Evolutionary conservation across 2,113 vertebrate genomes (phyloP).

Genomic region (Nothobranchius furzeri): DNA sequence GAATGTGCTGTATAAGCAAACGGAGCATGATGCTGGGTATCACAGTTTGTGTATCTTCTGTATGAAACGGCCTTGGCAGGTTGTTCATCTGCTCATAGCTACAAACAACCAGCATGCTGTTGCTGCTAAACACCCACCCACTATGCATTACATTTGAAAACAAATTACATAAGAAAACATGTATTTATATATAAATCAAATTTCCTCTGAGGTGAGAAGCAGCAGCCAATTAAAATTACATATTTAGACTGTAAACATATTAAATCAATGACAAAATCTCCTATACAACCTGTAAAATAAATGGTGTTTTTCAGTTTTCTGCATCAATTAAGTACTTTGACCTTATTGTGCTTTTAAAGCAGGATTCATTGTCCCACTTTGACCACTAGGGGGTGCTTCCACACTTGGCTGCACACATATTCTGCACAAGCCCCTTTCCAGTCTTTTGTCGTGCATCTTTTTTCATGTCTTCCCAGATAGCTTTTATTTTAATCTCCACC

Average conservation of each 20-base stretch:
- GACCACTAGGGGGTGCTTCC: slow-evolving; percentile 77
- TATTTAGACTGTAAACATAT: too few relatives aligned
- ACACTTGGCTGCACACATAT: slow-evolving; percentile 51
- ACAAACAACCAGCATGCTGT: background rate
- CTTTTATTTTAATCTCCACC: slow-evolving; percentile 48
- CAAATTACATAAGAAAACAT: background rate
- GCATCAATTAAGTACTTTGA: too few relatives aligned
- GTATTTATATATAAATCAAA: too few relatives aligned
- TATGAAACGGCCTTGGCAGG: background rate
- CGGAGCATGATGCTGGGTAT: background rate
- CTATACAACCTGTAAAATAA: too few relatives aligned
- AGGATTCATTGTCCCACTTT: slow-evolving; percentile 1
- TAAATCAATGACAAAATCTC: too few relatives aligned
- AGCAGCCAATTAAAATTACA: too few relatives aligned
- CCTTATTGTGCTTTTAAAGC: background rate
- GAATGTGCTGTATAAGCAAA: background rate
- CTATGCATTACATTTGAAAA: background rate
- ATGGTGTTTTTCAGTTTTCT: too few relatives aligned
- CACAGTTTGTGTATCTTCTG: background rate
- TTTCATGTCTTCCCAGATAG: slow-evolving; percentile 33
- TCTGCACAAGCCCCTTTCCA: slow-evolving; percentile 17
- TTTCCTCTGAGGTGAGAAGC: too few relatives aligned
- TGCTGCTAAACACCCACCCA: background rate
- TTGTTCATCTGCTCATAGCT: background rate
- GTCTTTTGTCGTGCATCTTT: slow-evolving; percentile 37